Percentiles rank a stretch among this genome's conserved stretches.
Conservation (phyloP, 2,113 vertebrate genomes). For the Eonycteris spelaea region DNA sequence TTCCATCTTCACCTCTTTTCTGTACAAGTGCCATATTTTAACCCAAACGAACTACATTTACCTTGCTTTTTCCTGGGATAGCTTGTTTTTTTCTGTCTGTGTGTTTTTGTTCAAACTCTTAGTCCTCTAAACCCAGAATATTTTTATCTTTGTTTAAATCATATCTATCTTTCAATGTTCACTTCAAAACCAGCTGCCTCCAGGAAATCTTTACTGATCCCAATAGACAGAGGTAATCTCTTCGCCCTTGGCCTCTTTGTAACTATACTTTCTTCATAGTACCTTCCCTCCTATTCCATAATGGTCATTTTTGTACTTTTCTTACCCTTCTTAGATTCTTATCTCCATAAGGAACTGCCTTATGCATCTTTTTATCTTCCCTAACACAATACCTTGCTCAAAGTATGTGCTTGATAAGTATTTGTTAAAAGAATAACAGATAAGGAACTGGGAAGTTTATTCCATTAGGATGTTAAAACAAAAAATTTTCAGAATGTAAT, state of each 20-base stretch:
- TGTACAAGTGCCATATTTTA: slow-evolving; percentile 1
- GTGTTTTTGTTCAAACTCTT: neutral
- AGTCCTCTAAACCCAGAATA: neutral
- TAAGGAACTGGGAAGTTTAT: neutral
- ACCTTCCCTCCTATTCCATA: neutral
- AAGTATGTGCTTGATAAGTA: slow-evolving; percentile 25
- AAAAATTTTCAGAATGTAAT: neutral
- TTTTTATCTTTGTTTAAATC: slow-evolving; percentile 37
- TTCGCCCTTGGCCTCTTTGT: neutral
- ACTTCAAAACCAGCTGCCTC: neutral
- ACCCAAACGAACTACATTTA: neutral
- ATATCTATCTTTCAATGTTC: neutral
- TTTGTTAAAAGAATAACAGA: slow-evolving; percentile 15
- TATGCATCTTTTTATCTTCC: slow-evolving; percentile 4
- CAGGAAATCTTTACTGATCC: neutral
- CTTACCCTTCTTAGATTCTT: neutral
- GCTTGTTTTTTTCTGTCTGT: neutral
- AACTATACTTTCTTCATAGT: neutral
- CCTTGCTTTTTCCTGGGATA: slow-evolving; percentile 6
- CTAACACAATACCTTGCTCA: slow-evolving; percentile 20
- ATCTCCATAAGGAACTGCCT: neutral
- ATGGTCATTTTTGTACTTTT: slow-evolving; percentile 46
- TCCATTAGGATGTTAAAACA: neutral
- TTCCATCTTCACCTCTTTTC: neutral
- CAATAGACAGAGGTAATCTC: neutral